phyloP scores from a whole-genome alignment of 2,797 vertebrate species.

The Sebastes oblongus region DNA sequence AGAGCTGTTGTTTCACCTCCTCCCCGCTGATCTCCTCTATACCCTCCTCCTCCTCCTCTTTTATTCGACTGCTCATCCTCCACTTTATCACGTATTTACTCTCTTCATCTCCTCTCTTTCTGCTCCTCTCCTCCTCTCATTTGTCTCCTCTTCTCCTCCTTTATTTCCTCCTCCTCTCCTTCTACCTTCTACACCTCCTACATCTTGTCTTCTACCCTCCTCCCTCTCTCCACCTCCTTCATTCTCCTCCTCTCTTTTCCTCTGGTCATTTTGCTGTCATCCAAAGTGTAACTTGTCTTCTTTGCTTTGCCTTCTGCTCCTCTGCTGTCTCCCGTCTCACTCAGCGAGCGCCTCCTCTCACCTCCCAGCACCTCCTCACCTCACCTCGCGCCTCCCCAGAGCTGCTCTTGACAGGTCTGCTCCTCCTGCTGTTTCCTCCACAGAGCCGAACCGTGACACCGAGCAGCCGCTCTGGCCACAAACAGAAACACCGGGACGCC shows the following conservation, averaged over 20 bases:
- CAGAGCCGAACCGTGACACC: constrained; percentile 28
- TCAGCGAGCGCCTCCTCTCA: constrained; percentile 10
- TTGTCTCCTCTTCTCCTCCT: neutral
- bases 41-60: neutral
- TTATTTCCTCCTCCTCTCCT: neutral
- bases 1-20: constrained; percentile 18
- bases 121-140: neutral
- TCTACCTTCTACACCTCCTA: neutral
- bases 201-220: neutral
- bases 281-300: neutral
- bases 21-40: constrained; percentile 5
- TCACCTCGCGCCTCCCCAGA: constrained; percentile 28
- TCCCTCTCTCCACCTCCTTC: neutral
- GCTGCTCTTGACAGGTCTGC: constrained; percentile 30
- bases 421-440: constrained; percentile 17
- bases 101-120: neutral
- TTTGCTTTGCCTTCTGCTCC: neutral
- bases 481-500: constrained; percentile 35
- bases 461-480: constrained; percentile 9
- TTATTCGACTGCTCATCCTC: neutral
- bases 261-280: neutral
- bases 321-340: constrained; percentile 5
- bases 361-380: constrained; percentile 40
- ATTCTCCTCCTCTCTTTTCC: neutral
- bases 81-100: neutral